Evolutionary conservation across 2,888 invertebrate genomes (phyloP), one percentile per base, ranked within the genome.

Genomic region (Hanleya hanleyi): DNA sequence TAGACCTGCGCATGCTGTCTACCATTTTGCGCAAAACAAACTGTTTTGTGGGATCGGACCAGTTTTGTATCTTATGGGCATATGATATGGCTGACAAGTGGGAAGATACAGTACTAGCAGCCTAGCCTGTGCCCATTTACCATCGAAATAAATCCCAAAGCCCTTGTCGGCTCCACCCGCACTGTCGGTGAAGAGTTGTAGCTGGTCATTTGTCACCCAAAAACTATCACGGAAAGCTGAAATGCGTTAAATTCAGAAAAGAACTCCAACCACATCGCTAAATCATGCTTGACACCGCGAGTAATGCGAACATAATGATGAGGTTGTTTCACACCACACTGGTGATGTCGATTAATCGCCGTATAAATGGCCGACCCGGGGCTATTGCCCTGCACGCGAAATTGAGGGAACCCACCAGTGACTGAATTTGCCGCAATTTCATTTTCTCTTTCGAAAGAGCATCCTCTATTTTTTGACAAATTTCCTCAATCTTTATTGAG

Each of bases 281-380:
- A 33, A 22, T 67, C 67, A 18, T 22, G n/a, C 9, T 47, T 62
- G 18, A 70, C 64, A 3, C 57, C 35, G 9, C 32, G 29, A 6
- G 7, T 64, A 6, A 70, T 22, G 7, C 37, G 29, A 15, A 38
- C n/a, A 12, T 22, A 22, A 65, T 70, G 70, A 65, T 70, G 47
- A 12, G 64, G 70, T 33, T 41, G n/a, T n/a, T 47, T 62, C 18
- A 15, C 29, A 41, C 22, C 22, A 33, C 65, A 33, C 32, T 22
- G n/a, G 65, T 70, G 5, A 66, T 33, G 37, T 71, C 41, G 29
- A 71, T 71, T 7, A 66, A 47, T 29, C 67, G 35, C 7, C 57
- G 35, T 22, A 66, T 67, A 50, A 71, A 71, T 9, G 57, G 47
- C 18, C 67, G 51, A 29, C 57, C 71, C 1, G 71, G 71, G n/a